These are phyloP conservation scores for Chrysogorgia sp. DNA, from an alignment of 92 coral and sea anemone species.

Conservation along the genomic window DNA sequence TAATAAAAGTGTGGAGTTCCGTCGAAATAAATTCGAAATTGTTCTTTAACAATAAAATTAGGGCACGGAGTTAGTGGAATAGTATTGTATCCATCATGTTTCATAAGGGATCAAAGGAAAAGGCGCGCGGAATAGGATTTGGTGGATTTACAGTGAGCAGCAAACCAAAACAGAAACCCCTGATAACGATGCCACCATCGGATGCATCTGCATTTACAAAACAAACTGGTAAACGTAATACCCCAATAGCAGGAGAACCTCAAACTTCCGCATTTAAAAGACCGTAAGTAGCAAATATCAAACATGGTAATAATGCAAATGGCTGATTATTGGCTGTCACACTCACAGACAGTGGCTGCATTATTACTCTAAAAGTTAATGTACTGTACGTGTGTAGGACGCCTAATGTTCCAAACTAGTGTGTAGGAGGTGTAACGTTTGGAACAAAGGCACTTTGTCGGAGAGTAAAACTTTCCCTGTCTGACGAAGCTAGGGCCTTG, in stretches of 20 bases:
- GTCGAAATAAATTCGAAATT: background rate
- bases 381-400: no score
- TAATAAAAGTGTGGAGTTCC: no score
- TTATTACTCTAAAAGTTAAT: background rate
- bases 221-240: conserved; percentile 23
- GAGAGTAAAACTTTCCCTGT: no score
- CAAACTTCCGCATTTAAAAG: conserved; percentile 10
- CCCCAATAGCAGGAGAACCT: background rate
- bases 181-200: conserved; percentile 9
- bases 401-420: no score
- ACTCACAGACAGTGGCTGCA: background rate
- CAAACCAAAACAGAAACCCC: conserved; percentile 65
- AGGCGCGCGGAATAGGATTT: conserved; percentile 92
- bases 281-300: conserved; percentile 19
- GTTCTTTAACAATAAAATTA: background rate
- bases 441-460: no score
- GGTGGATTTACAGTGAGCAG: conserved; percentile 88
- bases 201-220: background rate
- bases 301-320: background rate
- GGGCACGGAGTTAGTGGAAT: background rate
- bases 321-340: background rate
- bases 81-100: conserved; percentile 54
- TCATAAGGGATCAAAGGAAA: conserved; percentile 88
- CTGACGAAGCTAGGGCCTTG: no score
- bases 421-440: no score